A percentile compares a stretch with the other conserved stretches of the same genome.
Conservation (phyloP, 2,113 vertebrate species). For the Otus sunia region DNA sequence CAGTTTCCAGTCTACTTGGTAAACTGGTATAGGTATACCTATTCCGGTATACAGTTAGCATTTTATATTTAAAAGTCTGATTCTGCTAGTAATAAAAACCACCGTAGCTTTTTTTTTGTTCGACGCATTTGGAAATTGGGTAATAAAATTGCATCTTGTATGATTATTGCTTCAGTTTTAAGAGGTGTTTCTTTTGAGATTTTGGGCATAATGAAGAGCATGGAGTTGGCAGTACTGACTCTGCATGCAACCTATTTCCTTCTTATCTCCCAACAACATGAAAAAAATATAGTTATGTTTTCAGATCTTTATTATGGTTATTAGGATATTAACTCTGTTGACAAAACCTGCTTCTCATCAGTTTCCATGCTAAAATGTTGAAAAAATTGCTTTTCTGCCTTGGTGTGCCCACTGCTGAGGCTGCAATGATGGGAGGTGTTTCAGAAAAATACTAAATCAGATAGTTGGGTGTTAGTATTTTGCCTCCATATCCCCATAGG, state of each 20-base stretch:
- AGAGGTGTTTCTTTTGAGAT: background rate
- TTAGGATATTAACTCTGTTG: background rate
- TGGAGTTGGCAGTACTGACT: background rate
- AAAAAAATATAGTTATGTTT: background rate
- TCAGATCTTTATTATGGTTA: background rate
- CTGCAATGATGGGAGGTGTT: background rate
- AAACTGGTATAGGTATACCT: background rate
- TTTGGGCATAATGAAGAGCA: background rate
- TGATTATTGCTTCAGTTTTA: background rate
- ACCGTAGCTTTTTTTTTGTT: background rate
- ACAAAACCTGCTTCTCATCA: background rate
- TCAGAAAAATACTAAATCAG: background rate
- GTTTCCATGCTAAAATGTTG: background rate
- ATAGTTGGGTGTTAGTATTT: background rate
- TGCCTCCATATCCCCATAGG: background rate
- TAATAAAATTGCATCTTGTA: background rate
- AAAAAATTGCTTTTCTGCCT: background rate
- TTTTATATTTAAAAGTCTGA: background rate
- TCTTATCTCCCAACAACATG: background rate
- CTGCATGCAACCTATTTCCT: background rate
- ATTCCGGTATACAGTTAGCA: background rate
- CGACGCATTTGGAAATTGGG: background rate
- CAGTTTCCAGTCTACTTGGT: background rate
- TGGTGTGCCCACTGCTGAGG: background rate
- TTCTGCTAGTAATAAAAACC: background rate